These are phyloP conservation scores for Callorhinus ursinus DNA, from an alignment of 2,113 vertebrate species.

Conservation along the genomic window DNA sequence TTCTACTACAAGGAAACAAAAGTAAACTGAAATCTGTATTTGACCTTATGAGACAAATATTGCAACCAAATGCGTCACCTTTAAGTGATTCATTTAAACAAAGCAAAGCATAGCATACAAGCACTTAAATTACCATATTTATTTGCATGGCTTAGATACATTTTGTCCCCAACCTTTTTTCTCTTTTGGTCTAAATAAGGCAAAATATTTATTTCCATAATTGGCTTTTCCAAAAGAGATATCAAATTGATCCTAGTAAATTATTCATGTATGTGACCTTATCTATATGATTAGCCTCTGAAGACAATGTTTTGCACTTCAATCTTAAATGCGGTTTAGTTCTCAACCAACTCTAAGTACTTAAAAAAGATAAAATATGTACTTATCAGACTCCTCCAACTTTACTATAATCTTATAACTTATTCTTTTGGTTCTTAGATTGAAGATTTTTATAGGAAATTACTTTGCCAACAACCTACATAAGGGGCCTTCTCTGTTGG, in stretches of 20 bases:
- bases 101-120: background rate
- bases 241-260: conserved; percentile 60
- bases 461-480: background rate
- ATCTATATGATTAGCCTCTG: background rate
- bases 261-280: conserved; percentile 63
- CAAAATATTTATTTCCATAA: conserved; percentile 67
- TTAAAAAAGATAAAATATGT: background rate
- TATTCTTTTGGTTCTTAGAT: background rate
- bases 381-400: background rate
- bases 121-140: background rate
- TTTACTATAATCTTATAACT: background rate
- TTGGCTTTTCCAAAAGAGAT: conserved; percentile 37
- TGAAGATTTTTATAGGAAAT: background rate
- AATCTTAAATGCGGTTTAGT: background rate
- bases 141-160: background rate
- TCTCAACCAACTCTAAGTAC: background rate
- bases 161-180: background rate
- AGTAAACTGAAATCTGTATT: background rate
- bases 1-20: background rate
- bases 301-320: background rate
- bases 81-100: conserved; percentile 20
- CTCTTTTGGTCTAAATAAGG: background rate
- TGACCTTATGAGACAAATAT: background rate
- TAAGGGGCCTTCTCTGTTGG: background rate
- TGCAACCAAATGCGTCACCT: background rate